A percentile compares a stretch with the other conserved stretches of the same genome.
phyloP scores from a whole-genome alignment of 2,797 vertebrate genomes.

The Danionella dracula region DNA sequence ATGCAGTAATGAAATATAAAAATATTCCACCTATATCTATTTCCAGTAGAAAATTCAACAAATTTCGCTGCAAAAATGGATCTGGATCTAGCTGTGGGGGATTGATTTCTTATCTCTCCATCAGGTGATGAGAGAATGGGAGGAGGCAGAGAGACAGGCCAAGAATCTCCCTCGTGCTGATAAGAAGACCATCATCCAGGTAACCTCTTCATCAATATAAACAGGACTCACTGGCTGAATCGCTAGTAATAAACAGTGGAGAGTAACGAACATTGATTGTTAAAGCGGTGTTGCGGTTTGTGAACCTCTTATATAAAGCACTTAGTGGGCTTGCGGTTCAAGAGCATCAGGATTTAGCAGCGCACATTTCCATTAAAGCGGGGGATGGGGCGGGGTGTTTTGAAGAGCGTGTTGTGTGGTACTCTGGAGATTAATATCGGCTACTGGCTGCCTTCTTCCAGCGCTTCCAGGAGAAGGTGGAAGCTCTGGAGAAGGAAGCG shows the following conservation, averaged over 20 bases:
- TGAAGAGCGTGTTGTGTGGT: background rate
- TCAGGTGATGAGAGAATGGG: conserved; percentile 99
- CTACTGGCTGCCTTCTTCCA: conserved; percentile 48
- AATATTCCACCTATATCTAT: too few species aligned
- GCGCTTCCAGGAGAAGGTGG: conserved; percentile 98
- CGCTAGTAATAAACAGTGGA: background rate
- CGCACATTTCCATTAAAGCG: background rate
- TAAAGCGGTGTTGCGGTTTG: background rate
- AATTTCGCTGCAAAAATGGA: too few species aligned
- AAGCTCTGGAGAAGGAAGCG: conserved; percentile 92
- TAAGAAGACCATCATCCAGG: conserved; percentile 98
- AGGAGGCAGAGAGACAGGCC: conserved; percentile 90
- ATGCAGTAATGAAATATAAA: too few species aligned
- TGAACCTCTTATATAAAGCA: conserved; percentile 8
- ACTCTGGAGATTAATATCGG: background rate
- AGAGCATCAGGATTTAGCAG: background rate
- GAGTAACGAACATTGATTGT: background rate
- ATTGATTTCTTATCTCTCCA: background rate
- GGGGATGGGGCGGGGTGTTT: background rate
- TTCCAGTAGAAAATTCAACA: too few species aligned
- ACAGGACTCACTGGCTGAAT: background rate
- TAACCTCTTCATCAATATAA: conserved; percentile 48
- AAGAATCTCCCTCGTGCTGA: conserved; percentile 91
- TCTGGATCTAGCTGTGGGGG: background rate
- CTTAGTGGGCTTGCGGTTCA: background rate